Evolutionary conservation across 1,140 invertebrate species (phyloP), one percentile per base, ranked within the genome.

Genomic region (Heliothis subflexa): DNA sequence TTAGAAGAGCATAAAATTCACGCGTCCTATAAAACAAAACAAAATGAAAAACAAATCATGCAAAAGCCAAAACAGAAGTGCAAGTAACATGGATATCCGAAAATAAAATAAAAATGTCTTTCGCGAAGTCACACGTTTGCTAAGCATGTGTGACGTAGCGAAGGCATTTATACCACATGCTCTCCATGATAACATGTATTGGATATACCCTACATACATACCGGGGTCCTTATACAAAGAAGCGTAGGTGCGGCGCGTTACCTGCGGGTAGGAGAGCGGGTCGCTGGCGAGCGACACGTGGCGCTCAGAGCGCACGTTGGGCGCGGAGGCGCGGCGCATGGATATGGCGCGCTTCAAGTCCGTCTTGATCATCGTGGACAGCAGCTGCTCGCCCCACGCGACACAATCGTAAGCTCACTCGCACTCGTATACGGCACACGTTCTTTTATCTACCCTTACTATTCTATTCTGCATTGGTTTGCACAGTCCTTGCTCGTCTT

Each of bases 291-390:
- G 80, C 40, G 88, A 89, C 33, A 40, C 33, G 57, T 81, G 81
- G 18, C 90, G 88, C 13, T 88, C 83, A 49, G 85, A 59, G 78
- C 88, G 89, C 75, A 90, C 88, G 81, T 89, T 64, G 61, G 92
- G 91, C 84, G 82, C 86, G 76, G 89, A 93, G 76, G 87, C 88
- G 74, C 95, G 91, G 85, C 95, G 91, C 95, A 94, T 96, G 93
- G 94, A 96, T 80, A 97, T 96, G 55, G 97, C 97, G 77, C 96
- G 96, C 89, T 96, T 95, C 91, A 97, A 95, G 95, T 97, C 97
- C 85, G 97, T 97, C 96, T 97, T 98, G 95, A 98, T 95, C 80
- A 97, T 96, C 88, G 97, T 96, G 89, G 96, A 97, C 95, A 98
- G 95, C 89, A 98, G 95, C 97, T 98, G 95, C 77, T 95, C 73